phyloP scores from a whole-genome alignment of 2,113 vertebrate species.

The Mobula birostris region DNA sequence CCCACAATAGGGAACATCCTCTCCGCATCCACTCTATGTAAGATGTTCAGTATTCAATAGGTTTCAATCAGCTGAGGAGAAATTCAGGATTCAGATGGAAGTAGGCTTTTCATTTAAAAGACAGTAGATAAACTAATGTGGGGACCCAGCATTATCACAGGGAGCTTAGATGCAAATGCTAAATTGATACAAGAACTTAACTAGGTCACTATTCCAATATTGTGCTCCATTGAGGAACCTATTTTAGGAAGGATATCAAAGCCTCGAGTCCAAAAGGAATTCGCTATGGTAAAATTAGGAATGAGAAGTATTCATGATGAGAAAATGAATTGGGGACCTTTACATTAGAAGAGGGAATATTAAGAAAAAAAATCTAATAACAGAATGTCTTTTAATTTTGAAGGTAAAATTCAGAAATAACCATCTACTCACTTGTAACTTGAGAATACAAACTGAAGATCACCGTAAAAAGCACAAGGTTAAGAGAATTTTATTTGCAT shows the following conservation, averaged over 20 bases:
- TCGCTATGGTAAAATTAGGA: background rate
- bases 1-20: too few relatives aligned
- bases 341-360: conserved; percentile 10
- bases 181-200: background rate
- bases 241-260: background rate
- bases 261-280: background rate
- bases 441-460: background rate
- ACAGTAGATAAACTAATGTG: background rate
- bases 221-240: background rate
- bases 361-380: background rate
- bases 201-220: background rate
- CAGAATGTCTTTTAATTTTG: background rate
- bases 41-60: too few relatives aligned
- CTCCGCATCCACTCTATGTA: too few relatives aligned
- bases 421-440: background rate
- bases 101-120: background rate
- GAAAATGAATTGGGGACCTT: background rate
- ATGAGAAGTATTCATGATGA: background rate
- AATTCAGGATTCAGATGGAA: background rate
- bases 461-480: background rate
- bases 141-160: background rate
- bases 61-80: background rate
- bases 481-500: background rate
- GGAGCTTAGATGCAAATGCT: background rate
- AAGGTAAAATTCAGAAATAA: background rate